These are phyloP conservation scores for Centruroides sculpturatus DNA, from an alignment of 1,140 invertebrate species.

Conservation along the genomic window DNA sequence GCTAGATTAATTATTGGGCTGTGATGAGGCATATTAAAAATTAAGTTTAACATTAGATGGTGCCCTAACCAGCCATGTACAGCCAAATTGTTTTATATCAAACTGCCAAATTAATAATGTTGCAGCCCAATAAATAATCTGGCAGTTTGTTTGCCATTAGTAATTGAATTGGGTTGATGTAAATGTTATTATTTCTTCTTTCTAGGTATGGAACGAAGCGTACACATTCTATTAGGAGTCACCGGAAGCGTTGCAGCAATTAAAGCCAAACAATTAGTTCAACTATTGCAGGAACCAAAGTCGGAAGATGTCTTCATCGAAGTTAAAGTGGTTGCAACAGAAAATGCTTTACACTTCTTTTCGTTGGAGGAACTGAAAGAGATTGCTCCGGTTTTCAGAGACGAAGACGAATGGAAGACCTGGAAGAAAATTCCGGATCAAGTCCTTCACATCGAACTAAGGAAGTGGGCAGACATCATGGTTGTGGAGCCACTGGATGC, in stretches of 20 bases:
- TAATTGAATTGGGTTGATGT: too few relatives aligned
- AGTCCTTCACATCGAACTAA: conserved; percentile 88
- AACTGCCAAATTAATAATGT: too few relatives aligned
- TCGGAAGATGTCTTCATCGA: conserved; percentile 32
- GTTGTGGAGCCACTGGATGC: conserved; percentile 92
- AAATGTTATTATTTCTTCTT: too few relatives aligned
- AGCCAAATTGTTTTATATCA: too few relatives aligned
- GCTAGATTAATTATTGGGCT: too few relatives aligned
- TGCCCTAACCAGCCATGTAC: too few relatives aligned
- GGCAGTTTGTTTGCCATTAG: too few relatives aligned
- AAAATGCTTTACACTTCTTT: conserved; percentile 75
- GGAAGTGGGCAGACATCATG: conserved; percentile 89
- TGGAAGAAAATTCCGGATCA: conserved; percentile 88
- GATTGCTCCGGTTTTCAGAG: conserved; percentile 49
- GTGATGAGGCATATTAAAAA: too few relatives aligned
- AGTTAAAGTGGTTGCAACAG: conserved; percentile 65
- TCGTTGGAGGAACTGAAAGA: conserved; percentile 8
- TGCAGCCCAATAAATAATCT: too few relatives aligned
- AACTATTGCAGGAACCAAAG: conserved; percentile 30
- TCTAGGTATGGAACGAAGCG: not conserved
- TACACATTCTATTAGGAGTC: conserved; percentile 54
- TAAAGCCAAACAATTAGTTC: conserved; percentile 55
- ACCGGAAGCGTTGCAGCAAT: conserved; percentile 87
- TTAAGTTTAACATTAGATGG: too few relatives aligned
- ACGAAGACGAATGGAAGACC: conserved; percentile 79